A percentile compares a stretch with the other conserved stretches of the same genome.
phyloP scores from a whole-genome alignment of 2,888 invertebrate species.

The Drosophila mercatorum region DNA sequence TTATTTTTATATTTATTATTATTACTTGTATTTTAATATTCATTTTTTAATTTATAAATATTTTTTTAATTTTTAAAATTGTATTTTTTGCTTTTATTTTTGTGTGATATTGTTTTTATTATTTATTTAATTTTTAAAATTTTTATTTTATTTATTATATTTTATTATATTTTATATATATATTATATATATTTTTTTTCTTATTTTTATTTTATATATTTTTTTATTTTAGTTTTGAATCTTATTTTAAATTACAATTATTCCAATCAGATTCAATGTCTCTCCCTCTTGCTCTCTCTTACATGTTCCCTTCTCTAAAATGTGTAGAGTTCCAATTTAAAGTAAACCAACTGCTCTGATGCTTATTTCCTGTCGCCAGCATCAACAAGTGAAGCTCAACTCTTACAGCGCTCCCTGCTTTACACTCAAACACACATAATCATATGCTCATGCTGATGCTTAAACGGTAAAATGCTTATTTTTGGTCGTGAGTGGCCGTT shows the following conservation, averaged over 20 bases:
- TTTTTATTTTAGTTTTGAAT: background rate
- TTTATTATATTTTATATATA: no score
- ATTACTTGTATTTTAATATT: no score
- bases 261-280: background rate
- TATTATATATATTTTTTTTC: background rate
- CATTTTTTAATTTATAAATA: no score
- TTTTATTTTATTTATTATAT: no score
- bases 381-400: conserved; percentile 50
- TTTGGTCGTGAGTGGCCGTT: conserved; percentile 34
- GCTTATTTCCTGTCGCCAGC: conserved; percentile 39
- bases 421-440: background rate
- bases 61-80: no score
- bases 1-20: no score
- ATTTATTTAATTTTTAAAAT: no score
- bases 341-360: conserved; percentile 32
- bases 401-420: conserved; percentile 11
- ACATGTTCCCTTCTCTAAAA: background rate
- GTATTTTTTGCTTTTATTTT: no score
- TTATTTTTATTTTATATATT: background rate
- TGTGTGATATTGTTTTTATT: no score
- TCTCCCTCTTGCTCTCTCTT: background rate
- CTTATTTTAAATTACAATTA: background rate
- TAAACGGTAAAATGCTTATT: conserved; percentile 46
- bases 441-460: conserved; percentile 8
- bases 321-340: conserved; percentile 13